Evolutionary conservation across 2,113 vertebrate species (phyloP).

Genomic region (Apodemus sylvaticus): DNA sequence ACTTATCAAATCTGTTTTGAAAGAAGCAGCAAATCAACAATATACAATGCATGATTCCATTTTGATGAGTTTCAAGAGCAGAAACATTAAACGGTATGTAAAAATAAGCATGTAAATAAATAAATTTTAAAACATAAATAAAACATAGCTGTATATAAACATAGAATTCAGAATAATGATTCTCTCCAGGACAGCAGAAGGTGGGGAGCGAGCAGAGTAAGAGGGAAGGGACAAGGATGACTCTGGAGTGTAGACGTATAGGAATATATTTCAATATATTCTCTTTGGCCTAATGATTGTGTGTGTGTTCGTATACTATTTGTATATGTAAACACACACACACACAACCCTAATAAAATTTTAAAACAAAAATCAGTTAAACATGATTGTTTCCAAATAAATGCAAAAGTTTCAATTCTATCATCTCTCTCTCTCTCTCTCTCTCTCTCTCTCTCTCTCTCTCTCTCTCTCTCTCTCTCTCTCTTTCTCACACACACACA

Average conservation of each 20-base stretch:
- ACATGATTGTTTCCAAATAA: background rate
- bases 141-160: background rate
- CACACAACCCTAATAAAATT: background rate
- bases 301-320: background rate
- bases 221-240: background rate
- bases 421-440: background rate
- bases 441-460: too few relatives aligned
- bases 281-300: background rate
- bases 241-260: background rate
- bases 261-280: conserved; percentile 51
- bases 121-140: background rate
- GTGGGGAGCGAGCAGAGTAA: background rate
- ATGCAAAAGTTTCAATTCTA: conserved; percentile 36
- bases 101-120: background rate
- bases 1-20: background rate
- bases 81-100: background rate
- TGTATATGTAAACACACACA: fast-evolving
- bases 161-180: background rate
- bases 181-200: background rate
- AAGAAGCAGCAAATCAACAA: background rate
- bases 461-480: too few relatives aligned
- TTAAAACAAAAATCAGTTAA: conserved; percentile 51
- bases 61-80: conserved; percentile 29
- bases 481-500: background rate
- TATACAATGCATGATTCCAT: conserved; percentile 12